A percentile compares a stretch with the other conserved stretches of the same genome.
phyloP scores from a whole-genome alignment of 2,113 vertebrate species.

The Engraulis encrasicolus region DNA sequence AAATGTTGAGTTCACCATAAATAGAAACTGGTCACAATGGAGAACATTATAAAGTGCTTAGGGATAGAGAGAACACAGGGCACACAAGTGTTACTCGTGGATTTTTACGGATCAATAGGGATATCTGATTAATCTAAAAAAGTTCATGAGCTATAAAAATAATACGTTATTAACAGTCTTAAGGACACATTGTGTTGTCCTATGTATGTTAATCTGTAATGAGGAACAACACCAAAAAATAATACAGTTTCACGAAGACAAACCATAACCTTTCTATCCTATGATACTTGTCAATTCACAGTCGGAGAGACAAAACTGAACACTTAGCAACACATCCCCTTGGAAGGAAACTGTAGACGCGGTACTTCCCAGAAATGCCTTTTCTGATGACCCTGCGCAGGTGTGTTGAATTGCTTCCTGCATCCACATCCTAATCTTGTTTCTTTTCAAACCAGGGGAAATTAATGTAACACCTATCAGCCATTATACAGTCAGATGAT shows the following conservation, averaged over 20 bases:
- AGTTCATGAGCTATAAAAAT: not conserved
- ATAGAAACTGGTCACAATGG: slow-evolving; percentile 59
- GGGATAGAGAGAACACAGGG: slow-evolving; percentile 39
- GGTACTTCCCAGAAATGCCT: slow-evolving; percentile 15
- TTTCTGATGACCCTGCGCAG: slow-evolving; percentile 23
- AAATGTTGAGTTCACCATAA: slow-evolving; percentile 35
- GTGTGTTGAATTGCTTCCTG: slow-evolving; percentile 6
- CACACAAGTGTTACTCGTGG: slow-evolving; percentile 43
- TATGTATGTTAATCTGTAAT: slow-evolving; percentile 27
- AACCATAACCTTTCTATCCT: slow-evolving; percentile 29
- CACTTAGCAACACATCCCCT: not conserved
- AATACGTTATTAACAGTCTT: slow-evolving; percentile 2
- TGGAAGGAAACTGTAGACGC: not conserved
- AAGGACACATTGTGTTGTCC: slow-evolving; percentile 13
- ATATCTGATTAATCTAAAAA: not conserved
- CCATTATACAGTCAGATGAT: not conserved
- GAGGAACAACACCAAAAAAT: not conserved
- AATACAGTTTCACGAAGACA: slow-evolving; percentile 40
- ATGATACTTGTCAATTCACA: slow-evolving; percentile 53
- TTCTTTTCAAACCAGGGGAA: not conserved
- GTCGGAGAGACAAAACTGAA: slow-evolving; percentile 34
- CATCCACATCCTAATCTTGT: not conserved
- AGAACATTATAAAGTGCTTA: slow-evolving; percentile 61
- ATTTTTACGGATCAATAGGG: slow-evolving; percentile 36
- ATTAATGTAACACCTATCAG: not conserved